Evolutionary conservation across 2,888 invertebrate species (phyloP).

Genomic region (Mythimna impura): DNA sequence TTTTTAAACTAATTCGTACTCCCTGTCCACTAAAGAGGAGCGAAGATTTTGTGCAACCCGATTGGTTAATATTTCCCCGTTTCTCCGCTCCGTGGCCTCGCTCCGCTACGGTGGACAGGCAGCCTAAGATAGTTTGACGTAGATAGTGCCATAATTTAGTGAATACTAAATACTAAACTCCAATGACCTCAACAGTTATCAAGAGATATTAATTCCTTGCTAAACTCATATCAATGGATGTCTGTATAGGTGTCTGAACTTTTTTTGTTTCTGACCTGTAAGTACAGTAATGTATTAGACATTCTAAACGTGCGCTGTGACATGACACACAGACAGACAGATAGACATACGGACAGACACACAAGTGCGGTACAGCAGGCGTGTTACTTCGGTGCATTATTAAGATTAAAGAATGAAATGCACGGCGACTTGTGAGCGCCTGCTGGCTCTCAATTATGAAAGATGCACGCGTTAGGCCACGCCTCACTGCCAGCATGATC

Average conservation of each 20-base stretch:
- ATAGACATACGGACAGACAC: background rate
- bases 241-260: background rate
- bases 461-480: background rate
- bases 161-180: background rate
- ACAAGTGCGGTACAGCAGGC: constrained; percentile 8
- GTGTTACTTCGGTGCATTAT: constrained; percentile 53
- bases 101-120: too few relatives aligned
- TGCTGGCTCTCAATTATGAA: constrained; percentile 43
- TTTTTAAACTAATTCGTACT: too few relatives aligned
- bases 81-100: too few relatives aligned
- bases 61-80: too few relatives aligned
- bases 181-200: background rate
- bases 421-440: constrained; percentile 31
- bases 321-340: background rate
- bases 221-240: too few relatives aligned
- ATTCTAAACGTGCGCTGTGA: background rate
- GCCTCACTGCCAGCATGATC: constrained; percentile 21
- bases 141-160: background rate
- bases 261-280: background rate
- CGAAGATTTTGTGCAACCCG: too few relatives aligned
- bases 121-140: background rate
- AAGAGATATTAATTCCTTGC: background rate
- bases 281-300: background rate
- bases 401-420: constrained; percentile 61
- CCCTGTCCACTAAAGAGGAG: too few relatives aligned